Evolutionary conservation across 2,797 vertebrate species (phyloP).

Genomic region (Semotilus atromaculatus): DNA sequence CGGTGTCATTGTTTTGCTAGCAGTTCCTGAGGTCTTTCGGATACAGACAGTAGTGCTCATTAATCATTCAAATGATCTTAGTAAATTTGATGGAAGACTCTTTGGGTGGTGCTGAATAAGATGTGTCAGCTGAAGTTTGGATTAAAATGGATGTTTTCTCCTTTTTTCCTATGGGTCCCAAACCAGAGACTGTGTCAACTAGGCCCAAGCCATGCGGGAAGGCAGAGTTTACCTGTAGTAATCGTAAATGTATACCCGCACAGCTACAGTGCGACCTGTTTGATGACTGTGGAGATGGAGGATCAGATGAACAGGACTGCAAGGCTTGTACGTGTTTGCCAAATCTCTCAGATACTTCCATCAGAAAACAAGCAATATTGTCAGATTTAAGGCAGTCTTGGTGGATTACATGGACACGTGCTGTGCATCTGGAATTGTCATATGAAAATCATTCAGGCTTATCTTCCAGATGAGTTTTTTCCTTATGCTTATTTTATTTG

Average conservation of each 20-base stretch:
- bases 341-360: background rate
- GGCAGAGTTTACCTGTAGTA: constrained; percentile 90
- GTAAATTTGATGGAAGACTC: constrained; percentile 20
- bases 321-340: constrained; percentile 84
- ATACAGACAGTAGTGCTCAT: background rate
- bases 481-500: constrained; percentile 33
- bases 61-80: constrained; percentile 25
- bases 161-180: constrained; percentile 42
- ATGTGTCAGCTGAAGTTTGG: background rate
- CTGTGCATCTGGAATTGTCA: constrained; percentile 2
- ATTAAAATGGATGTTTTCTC: constrained; percentile 7
- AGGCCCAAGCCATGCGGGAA: constrained; percentile 91
- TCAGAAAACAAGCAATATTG: constrained; percentile 14
- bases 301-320: constrained; percentile 93
- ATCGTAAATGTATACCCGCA: constrained; percentile 87
- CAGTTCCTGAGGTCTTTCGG: background rate
- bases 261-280: constrained; percentile 92
- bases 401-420: background rate
- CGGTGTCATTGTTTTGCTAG: constrained; percentile 8
- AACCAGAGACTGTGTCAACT: constrained; percentile 80
- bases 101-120: constrained; percentile 10
- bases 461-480: constrained; percentile 32
- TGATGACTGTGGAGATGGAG: constrained; percentile 92
- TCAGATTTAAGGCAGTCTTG: background rate
- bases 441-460: constrained; percentile 27